phyloP scores from a whole-genome alignment of 53 echinoderm and acorn worm genomes.

The Hippasteria phrygiana region DNA sequence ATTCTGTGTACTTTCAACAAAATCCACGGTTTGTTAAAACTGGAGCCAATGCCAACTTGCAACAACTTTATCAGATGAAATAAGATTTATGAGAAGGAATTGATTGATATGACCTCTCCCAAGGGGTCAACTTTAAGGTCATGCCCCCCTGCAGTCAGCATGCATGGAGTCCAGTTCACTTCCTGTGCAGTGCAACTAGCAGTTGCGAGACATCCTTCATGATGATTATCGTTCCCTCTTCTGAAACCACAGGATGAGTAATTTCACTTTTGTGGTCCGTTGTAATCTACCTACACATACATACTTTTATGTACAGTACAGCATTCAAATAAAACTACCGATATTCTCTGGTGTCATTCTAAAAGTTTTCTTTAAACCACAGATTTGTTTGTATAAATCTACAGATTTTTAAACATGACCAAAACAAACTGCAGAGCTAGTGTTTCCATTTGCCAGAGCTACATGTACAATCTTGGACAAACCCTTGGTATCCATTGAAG shows the following conservation, averaged over 20 bases:
- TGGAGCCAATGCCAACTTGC: neutral
- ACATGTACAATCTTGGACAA: too few species aligned
- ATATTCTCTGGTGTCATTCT: too few species aligned
- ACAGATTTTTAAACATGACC: too few species aligned
- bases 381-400: too few species aligned
- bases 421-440: too few species aligned
- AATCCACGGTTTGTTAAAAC: neutral
- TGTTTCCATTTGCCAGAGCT: too few species aligned
- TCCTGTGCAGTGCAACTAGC: neutral
- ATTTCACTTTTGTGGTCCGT: neutral
- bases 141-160: constrained; percentile 9
- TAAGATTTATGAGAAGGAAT: neutral
- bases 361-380: too few species aligned
- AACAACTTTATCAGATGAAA: neutral
- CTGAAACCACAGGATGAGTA: constrained; percentile 6
- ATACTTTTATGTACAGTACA: too few species aligned
- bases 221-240: neutral
- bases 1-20: too few species aligned
- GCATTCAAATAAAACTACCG: too few species aligned
- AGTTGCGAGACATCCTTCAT: neutral
- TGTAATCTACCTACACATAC: too few species aligned
- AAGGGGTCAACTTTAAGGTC: constrained; percentile 7
- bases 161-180: neutral
- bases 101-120: constrained; percentile 5
- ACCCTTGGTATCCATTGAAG: too few species aligned